Conservation (phyloP, 1,140 invertebrate species). For the Pemphigus obesinymphae region DNA sequence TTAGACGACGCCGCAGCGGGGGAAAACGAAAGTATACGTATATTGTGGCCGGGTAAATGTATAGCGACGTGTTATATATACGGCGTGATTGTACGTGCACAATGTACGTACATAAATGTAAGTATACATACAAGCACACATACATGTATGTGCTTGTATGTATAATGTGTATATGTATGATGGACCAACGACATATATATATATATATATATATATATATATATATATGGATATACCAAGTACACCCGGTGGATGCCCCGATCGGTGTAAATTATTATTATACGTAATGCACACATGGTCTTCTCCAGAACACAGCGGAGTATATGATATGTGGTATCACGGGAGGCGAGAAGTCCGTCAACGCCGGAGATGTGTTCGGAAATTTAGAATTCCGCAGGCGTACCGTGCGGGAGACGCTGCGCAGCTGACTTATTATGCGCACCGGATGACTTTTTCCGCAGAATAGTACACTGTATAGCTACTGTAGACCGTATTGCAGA, state of each 20-base stretch:
- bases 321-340: too few species aligned
- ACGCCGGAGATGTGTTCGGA: background rate
- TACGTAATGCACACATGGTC: background rate
- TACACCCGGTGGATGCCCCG: background rate
- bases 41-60: background rate
- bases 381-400: background rate
- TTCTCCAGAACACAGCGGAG: too few species aligned
- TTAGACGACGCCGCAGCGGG: background rate
- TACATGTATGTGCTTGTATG: too few species aligned
- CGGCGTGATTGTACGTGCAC: background rate
- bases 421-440: background rate
- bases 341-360: background rate
- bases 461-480: too few species aligned
- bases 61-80: background rate
- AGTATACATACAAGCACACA: background rate
- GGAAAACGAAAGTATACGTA: conserved; percentile 15
- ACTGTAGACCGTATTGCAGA: too few species aligned
- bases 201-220: too few species aligned
- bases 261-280: background rate
- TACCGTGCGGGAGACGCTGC: background rate
- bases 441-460: too few species aligned
- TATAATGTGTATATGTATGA: background rate
- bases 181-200: background rate
- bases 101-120: background rate
- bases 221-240: too few species aligned